Evolutionary conservation across 2,113 vertebrate species (phyloP).

Genomic region (Prunella fulvescens): DNA sequence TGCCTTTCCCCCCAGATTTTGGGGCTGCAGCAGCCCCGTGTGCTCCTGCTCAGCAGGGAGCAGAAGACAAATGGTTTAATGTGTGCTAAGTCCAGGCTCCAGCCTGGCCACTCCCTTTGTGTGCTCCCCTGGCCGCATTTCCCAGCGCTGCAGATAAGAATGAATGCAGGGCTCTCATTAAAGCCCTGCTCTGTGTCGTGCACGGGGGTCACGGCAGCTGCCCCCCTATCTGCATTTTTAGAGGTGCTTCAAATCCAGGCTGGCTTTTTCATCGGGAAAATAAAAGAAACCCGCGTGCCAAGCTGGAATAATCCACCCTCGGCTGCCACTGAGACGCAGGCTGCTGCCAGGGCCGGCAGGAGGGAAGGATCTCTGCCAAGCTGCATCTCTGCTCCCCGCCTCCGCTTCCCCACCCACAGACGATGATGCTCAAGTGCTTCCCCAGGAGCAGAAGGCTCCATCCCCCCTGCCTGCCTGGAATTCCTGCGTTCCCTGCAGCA

Average conservation of each 20-base stretch:
- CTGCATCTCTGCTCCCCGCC: background rate
- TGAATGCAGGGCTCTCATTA: background rate
- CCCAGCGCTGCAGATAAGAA: background rate
- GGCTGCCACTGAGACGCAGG: background rate
- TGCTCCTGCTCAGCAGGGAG: background rate
- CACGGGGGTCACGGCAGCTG: background rate
- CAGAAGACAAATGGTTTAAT: constrained; percentile 2
- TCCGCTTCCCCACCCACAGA: background rate
- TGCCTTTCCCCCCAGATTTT: background rate
- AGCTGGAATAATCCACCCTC: background rate
- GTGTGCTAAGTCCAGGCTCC: background rate
- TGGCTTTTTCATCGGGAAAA: background rate
- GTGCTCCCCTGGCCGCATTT: background rate
- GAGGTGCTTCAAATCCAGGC: background rate
- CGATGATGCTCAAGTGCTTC: background rate
- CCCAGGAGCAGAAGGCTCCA: background rate
- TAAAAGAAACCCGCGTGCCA: background rate
- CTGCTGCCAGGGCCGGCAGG: background rate
- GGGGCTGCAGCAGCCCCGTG: background rate
- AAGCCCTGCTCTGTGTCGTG: background rate
- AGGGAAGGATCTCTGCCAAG: background rate
- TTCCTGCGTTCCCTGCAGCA: background rate
- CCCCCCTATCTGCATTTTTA: constrained; percentile 27
- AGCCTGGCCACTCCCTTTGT: background rate
- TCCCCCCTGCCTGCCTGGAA: background rate